Percentiles rank a stretch among this genome's conserved stretches.
Evolutionary conservation across 2,797 vertebrate species (phyloP).

Genomic region (Eutrigla gurnardus): DNA sequence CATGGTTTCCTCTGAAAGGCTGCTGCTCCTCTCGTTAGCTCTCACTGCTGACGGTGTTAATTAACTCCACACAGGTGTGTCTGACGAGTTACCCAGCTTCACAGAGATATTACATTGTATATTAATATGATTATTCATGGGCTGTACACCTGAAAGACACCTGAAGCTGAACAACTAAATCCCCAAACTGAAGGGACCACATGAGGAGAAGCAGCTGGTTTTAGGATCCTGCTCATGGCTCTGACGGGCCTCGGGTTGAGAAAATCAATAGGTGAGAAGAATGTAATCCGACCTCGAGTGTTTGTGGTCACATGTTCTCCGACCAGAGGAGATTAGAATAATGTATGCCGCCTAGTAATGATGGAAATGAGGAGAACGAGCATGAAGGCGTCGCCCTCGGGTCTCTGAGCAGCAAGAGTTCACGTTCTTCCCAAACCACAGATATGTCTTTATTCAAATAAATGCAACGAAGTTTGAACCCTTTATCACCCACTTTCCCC

Average conservation of each 20-base stretch:
- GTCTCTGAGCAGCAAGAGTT: neutral
- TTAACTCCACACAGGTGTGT: no score
- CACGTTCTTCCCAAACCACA: neutral
- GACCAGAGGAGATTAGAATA: neutral
- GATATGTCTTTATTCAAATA: slow-evolving; percentile 1
- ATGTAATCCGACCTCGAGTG: neutral
- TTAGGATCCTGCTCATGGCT: neutral
- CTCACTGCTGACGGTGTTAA: no score
- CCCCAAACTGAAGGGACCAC: no score
- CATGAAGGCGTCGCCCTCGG: neutral
- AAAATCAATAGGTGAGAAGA: slow-evolving; percentile 13
- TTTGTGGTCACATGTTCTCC: neutral
- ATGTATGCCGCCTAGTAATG: neutral
- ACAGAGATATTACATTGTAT: no score
- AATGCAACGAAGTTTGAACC: neutral
- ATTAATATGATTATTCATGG: no score
- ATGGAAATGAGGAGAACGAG: slow-evolving; percentile 1
- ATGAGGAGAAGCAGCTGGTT: neutral
- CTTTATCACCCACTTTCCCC: neutral
- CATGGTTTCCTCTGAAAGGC: no score
- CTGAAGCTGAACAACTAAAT: no score
- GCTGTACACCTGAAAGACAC: no score
- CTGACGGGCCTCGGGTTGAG: neutral
- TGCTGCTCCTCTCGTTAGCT: no score
- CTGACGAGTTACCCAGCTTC: no score